phyloP scores from a whole-genome alignment of 1,140 invertebrate species.

The Liolophura sinensis region DNA sequence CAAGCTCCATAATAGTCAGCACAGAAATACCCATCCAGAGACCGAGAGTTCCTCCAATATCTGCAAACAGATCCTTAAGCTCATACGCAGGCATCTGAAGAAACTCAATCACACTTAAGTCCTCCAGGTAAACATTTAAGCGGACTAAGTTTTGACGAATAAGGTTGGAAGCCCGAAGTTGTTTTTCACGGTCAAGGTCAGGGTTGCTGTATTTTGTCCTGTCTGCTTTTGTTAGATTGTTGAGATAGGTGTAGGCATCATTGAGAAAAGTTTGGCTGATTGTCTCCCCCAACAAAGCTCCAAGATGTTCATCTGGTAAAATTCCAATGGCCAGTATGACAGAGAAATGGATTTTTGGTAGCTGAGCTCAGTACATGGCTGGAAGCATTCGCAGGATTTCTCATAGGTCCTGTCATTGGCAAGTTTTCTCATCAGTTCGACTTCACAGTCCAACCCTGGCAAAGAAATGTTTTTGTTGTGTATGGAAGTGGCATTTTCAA shows the following conservation, averaged over 20 bases:
- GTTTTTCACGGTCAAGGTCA: constrained; percentile 23
- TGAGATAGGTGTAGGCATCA: constrained; percentile 29
- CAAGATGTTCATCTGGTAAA: constrained; percentile 43
- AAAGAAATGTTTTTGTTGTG: constrained; percentile 13
- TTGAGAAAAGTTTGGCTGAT: constrained; percentile 35
- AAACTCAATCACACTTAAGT: constrained; percentile 50
- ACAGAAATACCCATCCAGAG: constrained; percentile 56
- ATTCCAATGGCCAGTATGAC: constrained; percentile 54
- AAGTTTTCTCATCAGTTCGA: constrained; percentile 32
- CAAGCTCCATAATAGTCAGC: constrained; percentile 50
- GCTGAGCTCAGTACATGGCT: constrained; percentile 46
- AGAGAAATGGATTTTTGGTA: constrained; percentile 50
- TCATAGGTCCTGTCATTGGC: constrained; percentile 46
- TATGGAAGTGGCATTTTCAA: constrained; percentile 4
- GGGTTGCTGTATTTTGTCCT: constrained; percentile 21
- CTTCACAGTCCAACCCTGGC: constrained; percentile 36
- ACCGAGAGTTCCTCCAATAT: constrained; percentile 51
- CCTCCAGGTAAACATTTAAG: constrained; percentile 49
- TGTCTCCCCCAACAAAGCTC: constrained; percentile 29
- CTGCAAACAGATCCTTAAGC: constrained; percentile 48
- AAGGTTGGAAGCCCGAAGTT: constrained; percentile 37
- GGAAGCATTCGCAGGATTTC: constrained; percentile 40
- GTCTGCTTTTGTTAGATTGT: constrained; percentile 4
- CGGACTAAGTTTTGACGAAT: constrained; percentile 50
- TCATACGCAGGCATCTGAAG: constrained; percentile 49